Conservation (phyloP, 2,113 vertebrate species). For the Lepisosteus osseus region DNA sequence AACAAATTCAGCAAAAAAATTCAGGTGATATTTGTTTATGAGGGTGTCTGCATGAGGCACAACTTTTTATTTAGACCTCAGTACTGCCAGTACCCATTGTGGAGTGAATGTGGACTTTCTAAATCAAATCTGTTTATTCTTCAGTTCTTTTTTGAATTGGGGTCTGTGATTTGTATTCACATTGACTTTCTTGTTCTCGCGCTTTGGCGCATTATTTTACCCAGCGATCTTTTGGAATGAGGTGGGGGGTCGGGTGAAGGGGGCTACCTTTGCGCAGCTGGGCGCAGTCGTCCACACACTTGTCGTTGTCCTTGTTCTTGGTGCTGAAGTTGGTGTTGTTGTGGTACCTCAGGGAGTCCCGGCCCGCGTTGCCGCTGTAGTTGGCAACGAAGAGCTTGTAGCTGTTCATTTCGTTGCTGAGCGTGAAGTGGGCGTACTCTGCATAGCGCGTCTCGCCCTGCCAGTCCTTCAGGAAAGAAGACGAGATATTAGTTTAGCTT, state of each 20-base stretch:
- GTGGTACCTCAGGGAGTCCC: slow-evolving; percentile 86
- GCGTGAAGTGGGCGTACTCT: slow-evolving; percentile 77
- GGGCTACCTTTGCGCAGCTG: slow-evolving; percentile 80
- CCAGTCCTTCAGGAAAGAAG: slow-evolving; percentile 79
- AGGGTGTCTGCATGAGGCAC: too few relatives aligned
- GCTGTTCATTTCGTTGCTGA: slow-evolving; percentile 86
- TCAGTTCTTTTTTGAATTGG: too few relatives aligned
- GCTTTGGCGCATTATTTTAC: too few relatives aligned
- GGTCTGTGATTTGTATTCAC: too few relatives aligned
- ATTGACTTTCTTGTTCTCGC: too few relatives aligned
- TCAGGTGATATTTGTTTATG: too few relatives aligned
- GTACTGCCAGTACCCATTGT: too few relatives aligned
- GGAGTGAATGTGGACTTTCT: too few relatives aligned
- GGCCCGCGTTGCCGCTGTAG: slow-evolving; percentile 78
- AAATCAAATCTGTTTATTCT: too few relatives aligned
- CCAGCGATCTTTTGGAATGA: too few relatives aligned
- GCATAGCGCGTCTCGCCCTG: slow-evolving; percentile 76
- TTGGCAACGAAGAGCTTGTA: slow-evolving; percentile 86
- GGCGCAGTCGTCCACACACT: slow-evolving; percentile 90
- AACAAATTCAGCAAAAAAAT: background rate
- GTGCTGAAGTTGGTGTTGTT: slow-evolving; percentile 99
- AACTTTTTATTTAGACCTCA: too few relatives aligned
- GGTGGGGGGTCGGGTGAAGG: too few relatives aligned
- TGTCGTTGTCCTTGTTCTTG: slow-evolving; percentile 94
- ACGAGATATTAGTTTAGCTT: background rate